These are phyloP conservation scores for Enteromius thamalakanensis DNA, from an alignment of 2,797 vertebrate species.

Conservation along the genomic window DNA sequence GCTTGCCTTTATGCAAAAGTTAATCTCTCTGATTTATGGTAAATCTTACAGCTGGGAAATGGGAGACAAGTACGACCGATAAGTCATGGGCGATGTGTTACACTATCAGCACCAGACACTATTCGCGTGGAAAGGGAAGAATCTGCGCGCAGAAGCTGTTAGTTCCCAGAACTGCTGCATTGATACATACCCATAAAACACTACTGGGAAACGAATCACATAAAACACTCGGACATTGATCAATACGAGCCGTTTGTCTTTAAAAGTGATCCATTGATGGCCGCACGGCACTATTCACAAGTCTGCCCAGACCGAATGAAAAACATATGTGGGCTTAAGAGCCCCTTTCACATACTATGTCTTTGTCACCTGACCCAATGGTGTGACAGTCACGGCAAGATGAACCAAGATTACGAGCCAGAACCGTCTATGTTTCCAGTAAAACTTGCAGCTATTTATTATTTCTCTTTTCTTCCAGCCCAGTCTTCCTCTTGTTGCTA, in stretches of 20 bases:
- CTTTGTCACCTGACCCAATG: conserved; percentile 56
- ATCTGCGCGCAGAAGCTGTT: not conserved
- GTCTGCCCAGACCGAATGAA: conserved; percentile 47
- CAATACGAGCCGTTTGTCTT: conserved; percentile 46
- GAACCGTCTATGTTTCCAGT: conserved; percentile 46
- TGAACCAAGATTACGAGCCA: conserved; percentile 45
- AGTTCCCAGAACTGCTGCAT: conserved; percentile 29
- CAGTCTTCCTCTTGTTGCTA: conserved; percentile 34
- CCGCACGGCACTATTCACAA: conserved; percentile 29
- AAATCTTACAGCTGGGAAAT: conserved; percentile 43
- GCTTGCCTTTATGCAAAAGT: conserved; percentile 22
- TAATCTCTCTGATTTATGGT: conserved; percentile 32
- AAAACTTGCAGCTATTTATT: conserved; percentile 47
- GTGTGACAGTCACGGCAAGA: conserved; percentile 57
- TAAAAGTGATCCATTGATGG: conserved; percentile 40
- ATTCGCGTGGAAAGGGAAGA: conserved; percentile 21
- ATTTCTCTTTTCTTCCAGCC: conserved; percentile 46
- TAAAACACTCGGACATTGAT: conserved; percentile 43
- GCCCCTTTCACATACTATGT: conserved; percentile 32
- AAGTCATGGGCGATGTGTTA: conserved; percentile 25
- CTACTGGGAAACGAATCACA: conserved; percentile 48
- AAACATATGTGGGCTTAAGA: conserved; percentile 58
- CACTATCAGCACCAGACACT: conserved; percentile 32
- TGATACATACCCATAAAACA: conserved; percentile 31
- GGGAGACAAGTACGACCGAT: conserved; percentile 22